phyloP scores from a whole-genome alignment of 2,797 vertebrate genomes.

The Loris lydekkerianus region DNA sequence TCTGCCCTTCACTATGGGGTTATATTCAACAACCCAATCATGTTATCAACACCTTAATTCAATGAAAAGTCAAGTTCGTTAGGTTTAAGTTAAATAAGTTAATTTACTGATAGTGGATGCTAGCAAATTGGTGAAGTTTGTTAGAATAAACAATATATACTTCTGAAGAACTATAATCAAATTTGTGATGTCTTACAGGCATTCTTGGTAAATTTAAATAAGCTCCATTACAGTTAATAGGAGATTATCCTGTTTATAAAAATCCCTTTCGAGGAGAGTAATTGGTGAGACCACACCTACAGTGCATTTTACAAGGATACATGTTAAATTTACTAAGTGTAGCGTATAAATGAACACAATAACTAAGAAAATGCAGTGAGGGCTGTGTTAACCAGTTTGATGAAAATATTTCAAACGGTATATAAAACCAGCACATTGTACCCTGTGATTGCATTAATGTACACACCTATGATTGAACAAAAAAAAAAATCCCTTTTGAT shows the following conservation, averaged over 20 bases:
- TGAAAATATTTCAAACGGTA: too few species aligned
- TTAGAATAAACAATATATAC: neutral
- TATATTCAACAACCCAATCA: neutral
- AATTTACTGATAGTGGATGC: neutral
- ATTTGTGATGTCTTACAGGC: neutral
- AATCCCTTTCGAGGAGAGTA: neutral
- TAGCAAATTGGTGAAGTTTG: slow-evolving; percentile 39
- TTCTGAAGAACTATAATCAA: slow-evolving; percentile 5
- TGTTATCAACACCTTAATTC: slow-evolving; percentile 18
- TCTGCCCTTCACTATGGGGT: neutral
- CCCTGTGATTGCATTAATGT: too few species aligned
- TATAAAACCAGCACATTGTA: too few species aligned
- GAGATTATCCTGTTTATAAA: slow-evolving; percentile 37
- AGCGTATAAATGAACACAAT: too few species aligned
- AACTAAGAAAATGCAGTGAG: too few species aligned
- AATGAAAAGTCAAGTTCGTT: slow-evolving; percentile 14
- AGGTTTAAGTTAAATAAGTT: neutral
- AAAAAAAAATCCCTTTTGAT: neutral
- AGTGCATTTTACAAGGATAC: too few species aligned
- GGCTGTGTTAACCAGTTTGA: too few species aligned
- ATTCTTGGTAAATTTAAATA: neutral
- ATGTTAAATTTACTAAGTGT: too few species aligned
- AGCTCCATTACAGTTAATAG: neutral
- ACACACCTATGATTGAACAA: too few species aligned
- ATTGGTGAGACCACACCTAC: too few species aligned